Percentiles rank a stretch among this genome's conserved stretches.
phyloP scores from a whole-genome alignment of 2,888 invertebrate species.

The Pristionchus arcanus region DNA sequence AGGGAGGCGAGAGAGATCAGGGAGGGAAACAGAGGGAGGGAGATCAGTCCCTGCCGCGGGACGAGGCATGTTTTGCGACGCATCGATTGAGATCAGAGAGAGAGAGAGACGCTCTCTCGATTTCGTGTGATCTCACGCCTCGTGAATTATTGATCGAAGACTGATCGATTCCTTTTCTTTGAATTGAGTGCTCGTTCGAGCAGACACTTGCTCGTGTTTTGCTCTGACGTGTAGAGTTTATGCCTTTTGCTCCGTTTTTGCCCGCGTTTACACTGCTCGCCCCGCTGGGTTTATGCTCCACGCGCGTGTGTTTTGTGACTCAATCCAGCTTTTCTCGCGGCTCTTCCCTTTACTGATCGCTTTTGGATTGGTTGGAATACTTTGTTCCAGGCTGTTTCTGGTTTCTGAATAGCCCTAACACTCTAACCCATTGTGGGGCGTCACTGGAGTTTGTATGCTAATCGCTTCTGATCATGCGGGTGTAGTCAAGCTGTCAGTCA shows the following conservation, averaged over 20 bases:
- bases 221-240: not conserved
- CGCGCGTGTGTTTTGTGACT: not conserved
- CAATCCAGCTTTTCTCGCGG: not conserved
- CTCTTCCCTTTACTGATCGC: not conserved
- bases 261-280: not conserved
- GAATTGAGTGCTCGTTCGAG: not conserved
- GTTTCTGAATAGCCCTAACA: no score
- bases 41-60: not conserved
- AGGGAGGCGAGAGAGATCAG: not conserved
- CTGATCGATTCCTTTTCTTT: not conserved
- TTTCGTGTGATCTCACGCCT: not conserved
- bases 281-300: not conserved
- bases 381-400: no score
- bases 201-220: not conserved
- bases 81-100: conserved; percentile 1
- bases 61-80: conserved; percentile 10
- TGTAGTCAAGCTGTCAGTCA: not conserved
- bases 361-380: not conserved
- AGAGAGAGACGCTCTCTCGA: not conserved
- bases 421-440: no score
- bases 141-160: not conserved
- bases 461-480: not conserved
- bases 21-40: not conserved
- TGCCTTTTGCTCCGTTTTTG: not conserved
- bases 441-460: no score